Evolutionary conservation across 1,140 invertebrate genomes (phyloP).

Genomic region (Achroia grisella): DNA sequence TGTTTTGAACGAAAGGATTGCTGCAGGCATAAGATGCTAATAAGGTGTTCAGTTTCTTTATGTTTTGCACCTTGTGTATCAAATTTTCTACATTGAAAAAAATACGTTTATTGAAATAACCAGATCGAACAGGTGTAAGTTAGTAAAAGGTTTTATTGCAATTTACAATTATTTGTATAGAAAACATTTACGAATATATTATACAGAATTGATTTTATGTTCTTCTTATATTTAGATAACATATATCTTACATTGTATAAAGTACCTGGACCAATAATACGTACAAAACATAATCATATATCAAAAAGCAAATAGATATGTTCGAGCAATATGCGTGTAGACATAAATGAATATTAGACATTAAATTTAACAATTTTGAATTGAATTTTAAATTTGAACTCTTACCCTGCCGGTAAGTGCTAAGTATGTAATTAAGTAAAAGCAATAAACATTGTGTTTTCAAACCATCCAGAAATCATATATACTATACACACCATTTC

Average conservation of each 20-base stretch:
- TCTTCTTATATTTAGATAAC: too few species aligned
- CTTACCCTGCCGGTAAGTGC: too few species aligned
- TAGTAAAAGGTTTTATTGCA: not conserved
- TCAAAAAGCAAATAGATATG: not conserved
- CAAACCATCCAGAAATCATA: too few species aligned
- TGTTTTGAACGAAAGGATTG: conserved; percentile 35
- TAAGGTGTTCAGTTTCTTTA: conserved; percentile 45
- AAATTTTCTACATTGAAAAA: conserved; percentile 35
- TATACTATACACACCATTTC: too few species aligned
- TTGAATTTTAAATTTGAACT: too few species aligned
- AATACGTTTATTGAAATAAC: conserved; percentile 35
- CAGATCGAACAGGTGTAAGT: conserved; percentile 41
- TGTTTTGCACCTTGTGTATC: conserved; percentile 61
- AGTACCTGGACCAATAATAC: too few species aligned
- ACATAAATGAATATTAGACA: conserved; percentile 10
- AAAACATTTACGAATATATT: not conserved
- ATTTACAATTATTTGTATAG: not conserved
- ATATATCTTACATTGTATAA: too few species aligned
- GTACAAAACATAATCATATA: too few species aligned
- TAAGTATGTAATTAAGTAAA: too few species aligned
- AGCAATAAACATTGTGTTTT: too few species aligned
- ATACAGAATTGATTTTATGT: not conserved
- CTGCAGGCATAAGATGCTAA: conserved; percentile 38
- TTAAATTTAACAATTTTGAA: too few species aligned
- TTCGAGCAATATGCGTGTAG: not conserved